Conservation (phyloP, 1,140 invertebrate genomes). For the Bombus sibiricus region DNA sequence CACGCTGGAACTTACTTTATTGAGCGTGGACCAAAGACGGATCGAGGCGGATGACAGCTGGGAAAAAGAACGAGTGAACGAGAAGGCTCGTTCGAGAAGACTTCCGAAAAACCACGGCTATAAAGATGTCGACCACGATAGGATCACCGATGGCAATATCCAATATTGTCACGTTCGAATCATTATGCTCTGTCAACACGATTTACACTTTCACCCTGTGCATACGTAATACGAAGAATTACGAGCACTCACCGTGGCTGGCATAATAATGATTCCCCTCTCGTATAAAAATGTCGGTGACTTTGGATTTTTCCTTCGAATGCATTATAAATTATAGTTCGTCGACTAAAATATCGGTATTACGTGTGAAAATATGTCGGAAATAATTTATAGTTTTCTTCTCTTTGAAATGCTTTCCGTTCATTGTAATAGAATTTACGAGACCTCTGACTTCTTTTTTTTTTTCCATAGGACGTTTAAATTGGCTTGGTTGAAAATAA, state of each 20-base stretch:
- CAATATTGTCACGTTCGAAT: constrained; percentile 68
- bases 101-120: constrained; percentile 41
- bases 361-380: constrained; percentile 6
- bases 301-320: constrained; percentile 38
- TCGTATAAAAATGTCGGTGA: constrained; percentile 37
- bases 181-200: constrained; percentile 65
- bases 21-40: too few relatives aligned
- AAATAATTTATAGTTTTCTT: constrained; percentile 28
- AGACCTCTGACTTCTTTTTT: too few relatives aligned
- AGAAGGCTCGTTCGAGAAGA: neutral
- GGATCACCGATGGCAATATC: constrained; percentile 50
- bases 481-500: neutral
- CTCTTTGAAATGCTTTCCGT: neutral
- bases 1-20: neutral
- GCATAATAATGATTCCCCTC: constrained; percentile 20
- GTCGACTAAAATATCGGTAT: constrained; percentile 33
- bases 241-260: constrained; percentile 52
- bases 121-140: constrained; percentile 37
- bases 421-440: neutral
- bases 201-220: constrained; percentile 64
- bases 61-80: neutral
- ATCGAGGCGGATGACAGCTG: neutral
- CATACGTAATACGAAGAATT: constrained; percentile 66
- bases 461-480: too few relatives aligned
- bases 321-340: constrained; percentile 43